phyloP scores from a whole-genome alignment of 1,140 invertebrate genomes.

The Drosophila kurseongensis region DNA sequence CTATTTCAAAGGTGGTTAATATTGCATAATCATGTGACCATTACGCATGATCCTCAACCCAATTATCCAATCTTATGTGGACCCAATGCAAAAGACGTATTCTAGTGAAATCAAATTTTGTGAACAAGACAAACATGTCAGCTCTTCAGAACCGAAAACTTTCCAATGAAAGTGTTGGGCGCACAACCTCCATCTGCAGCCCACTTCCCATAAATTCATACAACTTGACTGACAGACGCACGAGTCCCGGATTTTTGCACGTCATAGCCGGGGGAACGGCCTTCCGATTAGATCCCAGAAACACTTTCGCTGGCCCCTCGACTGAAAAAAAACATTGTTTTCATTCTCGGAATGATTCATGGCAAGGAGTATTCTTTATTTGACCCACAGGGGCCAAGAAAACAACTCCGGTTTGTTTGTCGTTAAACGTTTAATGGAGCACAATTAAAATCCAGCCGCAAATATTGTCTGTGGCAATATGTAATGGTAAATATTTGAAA shows the following conservation, averaged over 20 bases:
- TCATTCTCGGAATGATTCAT: conserved; percentile 49
- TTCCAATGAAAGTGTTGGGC: conserved; percentile 66
- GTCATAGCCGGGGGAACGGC: conserved; percentile 50
- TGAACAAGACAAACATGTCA: conserved; percentile 48
- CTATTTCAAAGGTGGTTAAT: background rate
- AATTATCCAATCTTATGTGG: conserved; percentile 43
- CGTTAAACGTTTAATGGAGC: conserved; percentile 52
- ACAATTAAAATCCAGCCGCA: conserved; percentile 68
- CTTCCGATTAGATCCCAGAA: conserved; percentile 54
- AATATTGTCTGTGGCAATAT: conserved; percentile 69
- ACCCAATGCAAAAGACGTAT: conserved; percentile 27
- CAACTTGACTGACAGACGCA: conserved; percentile 69
- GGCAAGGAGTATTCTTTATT: conserved; percentile 46
- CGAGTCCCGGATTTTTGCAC: conserved; percentile 49
- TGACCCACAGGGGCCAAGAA: conserved; percentile 53
- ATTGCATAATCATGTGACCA: conserved; percentile 14
- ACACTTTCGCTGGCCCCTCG: conserved; percentile 56
- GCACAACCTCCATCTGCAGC: conserved; percentile 16
- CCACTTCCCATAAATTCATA: conserved; percentile 68
- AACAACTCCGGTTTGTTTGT: conserved; percentile 36
- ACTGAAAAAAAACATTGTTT: background rate
- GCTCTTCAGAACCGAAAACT: conserved; percentile 40
- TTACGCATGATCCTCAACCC: conserved; percentile 10
- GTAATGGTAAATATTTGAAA: conserved; percentile 70
- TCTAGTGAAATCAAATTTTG: conserved; percentile 38